Base-by-base conservation (phyloP, 2,797 vertebrate genomes). In the Smutsia gigantea region DNA sequence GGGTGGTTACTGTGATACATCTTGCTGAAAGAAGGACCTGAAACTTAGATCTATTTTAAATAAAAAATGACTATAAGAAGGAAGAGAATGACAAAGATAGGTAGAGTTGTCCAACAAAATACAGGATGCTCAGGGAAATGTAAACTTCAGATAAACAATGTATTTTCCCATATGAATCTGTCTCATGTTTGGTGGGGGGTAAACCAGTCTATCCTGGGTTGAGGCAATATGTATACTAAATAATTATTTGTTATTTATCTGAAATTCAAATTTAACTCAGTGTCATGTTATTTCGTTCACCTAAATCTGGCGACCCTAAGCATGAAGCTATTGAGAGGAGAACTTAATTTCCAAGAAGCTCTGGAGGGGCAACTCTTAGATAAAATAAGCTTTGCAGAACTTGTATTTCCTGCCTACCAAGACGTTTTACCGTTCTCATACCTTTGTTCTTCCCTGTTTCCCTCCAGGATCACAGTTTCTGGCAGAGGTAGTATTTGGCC, bases 11-110 rank as follows among this genome's bases (percentile, higher is more conserved):
- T 63, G 4, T 74, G 59, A 63, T n/a, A 59, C 59, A 90, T 46
- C 46, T 87, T 37, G 3, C n/a, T 78, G n/a, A 87, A 11, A 82
- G 72, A 75, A 94, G 37, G 55, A 84, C 39, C 53, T 15, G 25
- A 78, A 90, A 46, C 34, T 63, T 82, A 61, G 9, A 78, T 59
- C 42, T 61, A 49, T 94, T 96, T 84, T 89, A 91, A 74, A 46
- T 53, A 90, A 92, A 69, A 94, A 93, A 42, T 75, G 10, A 57
- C 11, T 63, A 18, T 63, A 64, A 63, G 57, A 95, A 92, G 66
- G 51, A 77, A 77, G 81, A 90, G 14, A 81, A 78, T 46, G 57
- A 77, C 29, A 72, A 81, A 69, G 25, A 59, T 71, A 34, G 84
- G 42, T 27, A 75, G 68, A 14, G 14, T 61, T 90, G 37, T 15